Base-by-base conservation (phyloP, 2,888 invertebrate species). In the Platycheirus rosarum region DNA sequence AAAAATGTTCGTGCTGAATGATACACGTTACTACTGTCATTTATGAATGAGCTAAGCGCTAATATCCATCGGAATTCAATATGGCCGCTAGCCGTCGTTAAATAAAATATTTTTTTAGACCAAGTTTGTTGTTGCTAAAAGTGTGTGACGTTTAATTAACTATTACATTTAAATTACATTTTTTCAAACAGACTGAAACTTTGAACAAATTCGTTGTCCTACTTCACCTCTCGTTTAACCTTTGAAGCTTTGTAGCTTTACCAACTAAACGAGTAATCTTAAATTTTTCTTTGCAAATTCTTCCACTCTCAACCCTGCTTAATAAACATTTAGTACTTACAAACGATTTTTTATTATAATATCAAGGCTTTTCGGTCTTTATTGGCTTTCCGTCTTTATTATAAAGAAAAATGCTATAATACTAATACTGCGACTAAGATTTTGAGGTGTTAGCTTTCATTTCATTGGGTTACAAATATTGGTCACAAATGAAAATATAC, bases 61-160 rank as follows among this genome's bases (percentile, higher is more conserved):
- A n/a, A 13, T 48, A n/a, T 42, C 73, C 53, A 62, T 37, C 53
- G 80, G 76, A 80, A 76, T 71, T 76, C 48, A 76, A 76, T 20
- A 71, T 80, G 76, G 80, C 76, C 53, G 13, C 62, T 9, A 8
- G 46, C 55, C 26, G 20, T 79, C 40, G 60, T 55, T 60, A 71
- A 75, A 65, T 16, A 51, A 65, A 70, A 60, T 55, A 4, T 13
- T 42, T 62, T 77, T 76, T 77, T 73, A 68, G 77, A 82, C 77
- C 63, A 11, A 68, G 66, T 62, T 62, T 68, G 71, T 77, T 63
- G 48, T 73, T 76, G 29, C 77, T 68, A 73, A 82, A 40, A 44
- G 49, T 70, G 46, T 55, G 77, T 82, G 71, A 73, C 71, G 80
- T 76, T 82, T 77, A n/a, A 57, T 44, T 57, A 11, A 69, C 2